Evolutionary conservation across 1,140 invertebrate genomes (phyloP).

Genomic region (Sminthurinus signatus): DNA sequence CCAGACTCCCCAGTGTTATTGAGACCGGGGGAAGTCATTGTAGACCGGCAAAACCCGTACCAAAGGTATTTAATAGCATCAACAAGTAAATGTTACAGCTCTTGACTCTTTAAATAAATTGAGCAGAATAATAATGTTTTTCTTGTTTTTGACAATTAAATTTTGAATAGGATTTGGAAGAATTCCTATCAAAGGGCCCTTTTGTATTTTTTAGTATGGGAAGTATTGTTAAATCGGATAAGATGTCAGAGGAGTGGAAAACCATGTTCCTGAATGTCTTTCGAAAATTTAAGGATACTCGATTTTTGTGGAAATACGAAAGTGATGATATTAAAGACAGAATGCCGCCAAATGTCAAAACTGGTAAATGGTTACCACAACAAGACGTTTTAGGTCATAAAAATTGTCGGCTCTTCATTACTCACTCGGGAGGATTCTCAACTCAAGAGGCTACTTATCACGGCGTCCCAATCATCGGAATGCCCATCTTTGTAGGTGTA

Average conservation of each 20-base stretch:
- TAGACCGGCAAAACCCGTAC: background rate
- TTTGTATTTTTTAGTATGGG: conserved; percentile 67
- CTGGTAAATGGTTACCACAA: conserved; percentile 62
- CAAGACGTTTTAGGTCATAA: conserved; percentile 45
- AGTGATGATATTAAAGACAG: conserved; percentile 17
- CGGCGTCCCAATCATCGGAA: conserved; percentile 21
- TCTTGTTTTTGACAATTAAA: too few species aligned
- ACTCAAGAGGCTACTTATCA: conserved; percentile 17
- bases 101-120: too few species aligned
- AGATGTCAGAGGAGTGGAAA: conserved; percentile 12
- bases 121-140: too few species aligned
- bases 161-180: conserved; percentile 40
- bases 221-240: conserved; percentile 39
- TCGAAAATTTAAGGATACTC: conserved; percentile 50
- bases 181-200: conserved; percentile 31
- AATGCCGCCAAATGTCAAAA: conserved; percentile 54
- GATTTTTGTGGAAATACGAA: conserved; percentile 68
- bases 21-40: conserved; percentile 47
- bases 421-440: conserved; percentile 6
- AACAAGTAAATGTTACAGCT: too few species aligned
- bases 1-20: conserved; percentile 51
- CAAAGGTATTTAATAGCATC: background rate
- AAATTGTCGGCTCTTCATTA: conserved; percentile 20
- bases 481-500: conserved; percentile 51
- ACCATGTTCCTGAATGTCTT: conserved; percentile 29